phyloP scores from a whole-genome alignment of 2,113 vertebrate species.

The Hystrix cristata region DNA sequence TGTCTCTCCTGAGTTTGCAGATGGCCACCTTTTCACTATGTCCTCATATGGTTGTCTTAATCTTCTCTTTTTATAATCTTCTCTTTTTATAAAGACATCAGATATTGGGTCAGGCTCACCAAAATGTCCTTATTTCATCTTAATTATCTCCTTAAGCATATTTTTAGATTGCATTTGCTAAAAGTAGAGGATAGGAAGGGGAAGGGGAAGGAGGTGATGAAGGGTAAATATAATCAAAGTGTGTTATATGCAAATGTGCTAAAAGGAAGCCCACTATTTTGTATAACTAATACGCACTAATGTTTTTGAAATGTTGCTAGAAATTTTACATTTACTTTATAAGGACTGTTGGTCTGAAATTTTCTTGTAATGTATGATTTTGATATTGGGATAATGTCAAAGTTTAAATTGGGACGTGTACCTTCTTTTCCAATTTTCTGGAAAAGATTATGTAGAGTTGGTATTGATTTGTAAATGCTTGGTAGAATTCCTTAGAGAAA shows the following conservation, averaged over 20 bases:
- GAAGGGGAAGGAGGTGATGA: no score
- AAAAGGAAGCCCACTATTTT: no score
- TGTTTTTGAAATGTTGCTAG: neutral
- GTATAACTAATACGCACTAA: no score
- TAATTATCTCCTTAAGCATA: neutral
- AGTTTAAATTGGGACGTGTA: neutral
- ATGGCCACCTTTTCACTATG: no score
- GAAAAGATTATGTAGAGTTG: neutral
- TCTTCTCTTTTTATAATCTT: neutral
- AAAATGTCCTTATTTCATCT: neutral
- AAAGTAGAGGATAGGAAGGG: no score
- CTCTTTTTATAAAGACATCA: neutral
- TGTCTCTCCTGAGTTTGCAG: neutral
- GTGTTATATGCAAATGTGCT: no score
- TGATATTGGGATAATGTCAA: neutral
- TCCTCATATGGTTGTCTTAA: neutral
- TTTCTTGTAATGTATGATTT: neutral
- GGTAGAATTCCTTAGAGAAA: neutral
- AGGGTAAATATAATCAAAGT: no score
- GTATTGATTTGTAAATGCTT: neutral
- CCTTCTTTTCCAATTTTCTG: neutral
- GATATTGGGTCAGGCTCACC: neutral
- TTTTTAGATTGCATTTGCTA: no score
- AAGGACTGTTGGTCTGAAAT: neutral
- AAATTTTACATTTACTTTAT: neutral